Evolutionary conservation across 2,888 invertebrate species (phyloP), one percentile per base, ranked within the genome.

Genomic region (Leptinotarsa haldemani): DNA sequence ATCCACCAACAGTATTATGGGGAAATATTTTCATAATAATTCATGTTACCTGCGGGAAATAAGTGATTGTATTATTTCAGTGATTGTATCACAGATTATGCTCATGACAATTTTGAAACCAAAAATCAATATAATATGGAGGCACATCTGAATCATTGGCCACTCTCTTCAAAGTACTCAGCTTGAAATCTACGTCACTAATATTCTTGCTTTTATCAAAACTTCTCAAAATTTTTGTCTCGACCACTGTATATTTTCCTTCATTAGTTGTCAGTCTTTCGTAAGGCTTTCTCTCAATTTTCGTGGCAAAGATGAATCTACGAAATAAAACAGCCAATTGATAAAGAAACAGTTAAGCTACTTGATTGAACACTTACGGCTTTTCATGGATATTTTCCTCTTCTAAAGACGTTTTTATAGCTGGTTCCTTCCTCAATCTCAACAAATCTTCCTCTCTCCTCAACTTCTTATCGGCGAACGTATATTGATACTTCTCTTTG

Each of bases 121-220:
- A 86, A 69, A 84, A 83, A 72, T 86, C 82, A n/a, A 81, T 77
- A 66, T 82, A 82, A 77, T 85, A 86, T 1, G 83, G 80, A 3
- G 84, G 81, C 12, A 81, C 79, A 5, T 80, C 67, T 48, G 74
- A 74, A 61, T 78, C 71, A 13, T 75, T 75, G 3, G 72, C 58
- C 5, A 73, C 68, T 52, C 77, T 75, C 56, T 81, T 81, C n/a
- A 82, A 52, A 7, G 77, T 76, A 13, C 74, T 70, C 64, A 84
- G 68, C 70, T 82, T 77, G 67, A 85, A 85, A 69, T 84, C 83
- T 25, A 69, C 76, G 3, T 77, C 73, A n/a, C 75, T 70, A 16
- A 84, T 78, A 69, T 83, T 80, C 71, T 82, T 81, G 7, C 74
- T 69, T 46, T 69, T 75, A 61, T 82, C 81, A n/a, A 74, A 74